Conservation (phyloP, 1,140 invertebrate genomes). For the Apis laboriosa region DNA sequence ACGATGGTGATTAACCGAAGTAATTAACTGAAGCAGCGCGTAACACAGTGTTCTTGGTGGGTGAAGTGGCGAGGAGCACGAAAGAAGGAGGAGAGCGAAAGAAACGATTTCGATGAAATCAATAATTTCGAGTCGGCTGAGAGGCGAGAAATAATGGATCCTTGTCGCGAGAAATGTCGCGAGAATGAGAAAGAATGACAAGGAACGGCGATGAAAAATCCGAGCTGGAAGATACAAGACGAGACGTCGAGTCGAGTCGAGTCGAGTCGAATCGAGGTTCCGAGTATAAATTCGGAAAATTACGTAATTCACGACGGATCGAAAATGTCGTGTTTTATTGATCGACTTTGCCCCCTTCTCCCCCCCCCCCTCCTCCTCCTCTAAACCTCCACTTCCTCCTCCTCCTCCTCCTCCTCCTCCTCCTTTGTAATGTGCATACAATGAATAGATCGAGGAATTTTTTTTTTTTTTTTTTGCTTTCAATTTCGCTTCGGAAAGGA, state of each 20-base stretch:
- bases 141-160: not conserved
- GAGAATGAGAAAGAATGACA: no score
- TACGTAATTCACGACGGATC: conserved; percentile 6
- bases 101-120: conserved; percentile 30
- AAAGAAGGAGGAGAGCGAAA: not conserved
- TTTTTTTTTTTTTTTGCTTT: not conserved
- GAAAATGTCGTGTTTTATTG: conserved; percentile 15
- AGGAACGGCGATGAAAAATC: not conserved
- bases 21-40: conserved; percentile 1
- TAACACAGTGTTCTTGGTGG: not conserved
- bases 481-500: no score
- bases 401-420: not conserved
- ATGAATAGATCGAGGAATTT: not conserved
- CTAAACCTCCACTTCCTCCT: not conserved
- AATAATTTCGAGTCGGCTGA: not conserved
- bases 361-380: no score
- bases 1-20: conserved; percentile 6
- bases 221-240: no score
- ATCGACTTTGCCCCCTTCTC: not conserved
- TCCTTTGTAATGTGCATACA: not conserved
- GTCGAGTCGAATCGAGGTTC: not conserved
- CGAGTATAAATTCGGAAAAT: not conserved
- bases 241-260: no score
- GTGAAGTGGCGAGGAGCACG: not conserved
- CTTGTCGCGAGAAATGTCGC: not conserved